Percentiles rank a stretch among this genome's conserved stretches.
Evolutionary conservation across 2,113 vertebrate genomes (phyloP).

Genomic region (Terrapene triunguis): DNA sequence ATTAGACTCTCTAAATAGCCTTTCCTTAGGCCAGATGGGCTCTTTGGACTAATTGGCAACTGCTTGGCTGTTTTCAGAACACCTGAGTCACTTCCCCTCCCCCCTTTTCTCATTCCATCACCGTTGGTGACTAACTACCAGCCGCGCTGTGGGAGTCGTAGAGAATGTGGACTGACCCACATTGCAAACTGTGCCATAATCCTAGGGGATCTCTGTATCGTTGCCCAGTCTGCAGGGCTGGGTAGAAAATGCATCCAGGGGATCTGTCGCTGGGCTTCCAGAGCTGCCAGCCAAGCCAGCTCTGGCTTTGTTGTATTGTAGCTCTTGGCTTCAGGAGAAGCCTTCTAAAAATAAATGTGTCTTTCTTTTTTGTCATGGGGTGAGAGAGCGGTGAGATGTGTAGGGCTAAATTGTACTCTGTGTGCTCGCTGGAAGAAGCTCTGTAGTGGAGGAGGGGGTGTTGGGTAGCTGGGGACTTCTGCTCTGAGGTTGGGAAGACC

Average conservation of each 20-base stretch:
- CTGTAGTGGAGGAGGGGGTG: background rate
- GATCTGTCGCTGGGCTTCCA: background rate
- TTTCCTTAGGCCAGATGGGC: conserved; percentile 58
- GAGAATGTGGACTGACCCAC: background rate
- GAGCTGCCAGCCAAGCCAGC: too few species aligned
- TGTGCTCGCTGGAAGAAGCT: too few species aligned
- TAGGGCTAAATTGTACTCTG: background rate
- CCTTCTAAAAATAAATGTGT: background rate
- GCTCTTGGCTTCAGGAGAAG: too few species aligned
- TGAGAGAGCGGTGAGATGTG: background rate
- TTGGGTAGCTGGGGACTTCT: too few species aligned
- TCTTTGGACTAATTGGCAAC: conserved; percentile 48
- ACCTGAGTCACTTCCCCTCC: conserved; percentile 44
- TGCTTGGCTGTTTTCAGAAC: background rate
- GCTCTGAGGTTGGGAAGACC: background rate
- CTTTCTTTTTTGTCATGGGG: background rate
- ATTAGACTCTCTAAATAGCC: conserved; percentile 29
- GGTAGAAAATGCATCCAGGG: rapidly evolving
- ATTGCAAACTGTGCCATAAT: rapidly evolving
- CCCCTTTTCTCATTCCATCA: conserved; percentile 39
- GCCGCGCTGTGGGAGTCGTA: rapidly evolving
- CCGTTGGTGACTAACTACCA: background rate
- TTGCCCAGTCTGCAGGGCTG: background rate
- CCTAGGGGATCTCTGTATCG: rapidly evolving
- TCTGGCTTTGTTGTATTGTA: too few species aligned